Percentiles rank a stretch among this genome's conserved stretches.
These are phyloP conservation scores for Spongilla lacustris DNA, from an alignment of 37 sponge, comb jelly and placozoan genomes.

Conservation along the genomic window DNA sequence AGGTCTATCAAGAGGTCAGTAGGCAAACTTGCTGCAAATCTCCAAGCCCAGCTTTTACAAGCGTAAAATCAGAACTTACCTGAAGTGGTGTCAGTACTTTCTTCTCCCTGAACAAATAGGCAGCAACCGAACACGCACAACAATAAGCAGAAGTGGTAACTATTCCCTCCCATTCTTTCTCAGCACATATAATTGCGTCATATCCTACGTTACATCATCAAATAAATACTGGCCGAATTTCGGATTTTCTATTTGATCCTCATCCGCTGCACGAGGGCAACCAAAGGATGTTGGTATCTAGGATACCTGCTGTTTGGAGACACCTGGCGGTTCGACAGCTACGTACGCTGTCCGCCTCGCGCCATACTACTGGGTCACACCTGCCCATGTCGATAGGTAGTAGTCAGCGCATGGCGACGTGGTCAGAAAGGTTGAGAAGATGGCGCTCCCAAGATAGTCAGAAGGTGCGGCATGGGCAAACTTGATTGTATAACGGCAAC, in stretches of 20 bases:
- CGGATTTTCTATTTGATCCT: background rate
- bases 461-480: background rate
- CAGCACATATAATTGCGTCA: background rate
- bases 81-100: background rate
- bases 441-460: constrained; percentile 10
- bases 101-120: background rate
- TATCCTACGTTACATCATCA: background rate
- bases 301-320: background rate
- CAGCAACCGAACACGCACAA: background rate
- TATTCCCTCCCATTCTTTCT: background rate
- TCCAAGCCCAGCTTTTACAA: background rate
- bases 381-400: background rate
- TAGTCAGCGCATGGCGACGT: constrained; percentile 41
- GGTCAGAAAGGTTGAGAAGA: constrained; percentile 55
- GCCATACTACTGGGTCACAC: background rate
- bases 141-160: background rate
- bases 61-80: background rate
- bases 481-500: background rate
- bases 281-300: background rate
- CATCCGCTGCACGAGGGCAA: background rate
- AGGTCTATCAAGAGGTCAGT: no score
- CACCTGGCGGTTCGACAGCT: background rate
- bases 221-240: background rate
- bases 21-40: no score
- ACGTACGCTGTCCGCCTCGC: background rate